phyloP scores from a whole-genome alignment of 2,888 invertebrate species.

The Orthosia gothica region DNA sequence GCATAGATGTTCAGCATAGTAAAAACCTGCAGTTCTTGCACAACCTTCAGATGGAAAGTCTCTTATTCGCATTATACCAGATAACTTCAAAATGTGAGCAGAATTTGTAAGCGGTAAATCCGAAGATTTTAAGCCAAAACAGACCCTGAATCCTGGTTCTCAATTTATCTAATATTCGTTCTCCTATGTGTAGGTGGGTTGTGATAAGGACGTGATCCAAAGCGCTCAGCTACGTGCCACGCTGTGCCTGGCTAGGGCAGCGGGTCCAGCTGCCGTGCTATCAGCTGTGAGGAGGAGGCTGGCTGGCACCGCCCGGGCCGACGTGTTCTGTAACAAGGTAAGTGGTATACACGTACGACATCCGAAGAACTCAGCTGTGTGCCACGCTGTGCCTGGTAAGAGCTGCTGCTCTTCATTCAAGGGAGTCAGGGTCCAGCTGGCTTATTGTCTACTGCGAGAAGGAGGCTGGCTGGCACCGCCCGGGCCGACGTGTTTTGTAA shows the following conservation, averaged over 20 bases:
- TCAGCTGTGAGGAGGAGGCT: slow-evolving; percentile 92
- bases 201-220: slow-evolving; percentile 80
- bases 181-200: slow-evolving; percentile 76
- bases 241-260: slow-evolving; percentile 94
- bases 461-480: slow-evolving; percentile 90
- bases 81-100: not conserved
- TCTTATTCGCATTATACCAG: too few species aligned
- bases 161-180: too few species aligned
- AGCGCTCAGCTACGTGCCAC: slow-evolving; percentile 85
- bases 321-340: slow-evolving; percentile 89
- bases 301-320: slow-evolving; percentile 91
- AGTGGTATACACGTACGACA: slow-evolving; percentile 69
- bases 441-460: slow-evolving; percentile 88
- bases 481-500: slow-evolving; percentile 91
- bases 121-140: not conserved
- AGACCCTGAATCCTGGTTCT: too few species aligned
- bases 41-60: too few species aligned
- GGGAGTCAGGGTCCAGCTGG: slow-evolving; percentile 90
- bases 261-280: slow-evolving; percentile 94
- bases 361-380: slow-evolving; percentile 81
- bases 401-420: slow-evolving; percentile 85
- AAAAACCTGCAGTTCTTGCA: too few species aligned
- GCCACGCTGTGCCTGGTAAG: slow-evolving; percentile 93
- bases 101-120: not conserved
- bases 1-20: not conserved